These are phyloP conservation scores for Pelochelys cantorii DNA, from an alignment of 2,797 vertebrate species.

Conservation along the genomic window DNA sequence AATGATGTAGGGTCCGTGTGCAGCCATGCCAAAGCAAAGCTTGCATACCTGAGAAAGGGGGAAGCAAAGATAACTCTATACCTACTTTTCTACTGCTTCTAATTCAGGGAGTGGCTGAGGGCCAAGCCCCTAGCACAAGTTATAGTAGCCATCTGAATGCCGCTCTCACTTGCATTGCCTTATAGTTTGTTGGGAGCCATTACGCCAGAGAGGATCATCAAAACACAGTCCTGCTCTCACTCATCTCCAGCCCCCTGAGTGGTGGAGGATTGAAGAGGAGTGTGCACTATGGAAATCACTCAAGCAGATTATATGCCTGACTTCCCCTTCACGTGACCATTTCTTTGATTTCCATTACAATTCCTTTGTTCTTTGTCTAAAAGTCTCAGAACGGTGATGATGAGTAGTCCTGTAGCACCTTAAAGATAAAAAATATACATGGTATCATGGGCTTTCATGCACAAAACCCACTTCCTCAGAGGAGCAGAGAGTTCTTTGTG, in stretches of 20 bases:
- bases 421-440: no score
- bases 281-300: background rate
- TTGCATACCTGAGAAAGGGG: background rate
- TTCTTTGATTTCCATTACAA: fast-evolving
- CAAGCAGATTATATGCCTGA: background rate
- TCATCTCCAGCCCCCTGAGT: background rate
- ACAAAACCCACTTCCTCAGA: no score
- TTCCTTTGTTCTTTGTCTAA: background rate
- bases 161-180: background rate
- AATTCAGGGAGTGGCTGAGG: background rate
- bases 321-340: background rate
- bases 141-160: background rate
- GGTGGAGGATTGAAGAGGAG: background rate
- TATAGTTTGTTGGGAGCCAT: background rate
- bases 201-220: background rate
- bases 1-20: background rate
- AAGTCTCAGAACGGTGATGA: no score
- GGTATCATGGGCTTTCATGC: no score
- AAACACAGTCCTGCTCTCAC: background rate
- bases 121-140: background rate
- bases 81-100: background rate
- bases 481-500: background rate
- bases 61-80: background rate
- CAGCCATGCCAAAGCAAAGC: background rate
- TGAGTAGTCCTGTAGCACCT: no score